Evolutionary conservation across 2,797 vertebrate genomes (phyloP).

Genomic region (Euthynnus affinis): DNA sequence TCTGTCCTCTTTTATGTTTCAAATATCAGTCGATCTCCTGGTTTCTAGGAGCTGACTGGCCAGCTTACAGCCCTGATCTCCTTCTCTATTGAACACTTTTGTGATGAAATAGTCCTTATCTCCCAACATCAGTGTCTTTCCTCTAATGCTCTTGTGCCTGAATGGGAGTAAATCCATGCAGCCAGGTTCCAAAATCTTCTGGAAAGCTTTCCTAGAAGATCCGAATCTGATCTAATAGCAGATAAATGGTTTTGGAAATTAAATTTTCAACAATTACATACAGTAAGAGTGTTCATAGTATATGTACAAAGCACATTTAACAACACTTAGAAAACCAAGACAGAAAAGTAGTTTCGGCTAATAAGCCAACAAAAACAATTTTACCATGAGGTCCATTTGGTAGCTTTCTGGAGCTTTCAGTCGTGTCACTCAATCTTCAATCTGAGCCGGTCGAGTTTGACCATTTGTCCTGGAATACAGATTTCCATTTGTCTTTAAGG

Average conservation of each 20-base stretch:
- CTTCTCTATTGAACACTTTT: background rate
- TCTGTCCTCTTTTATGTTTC: too few relatives aligned
- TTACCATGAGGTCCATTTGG: too few relatives aligned
- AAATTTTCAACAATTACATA: slow-evolving; percentile 1
- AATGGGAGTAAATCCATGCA: background rate
- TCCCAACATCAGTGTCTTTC: too few relatives aligned
- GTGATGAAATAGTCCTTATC: background rate
- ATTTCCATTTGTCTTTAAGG: too few relatives aligned
- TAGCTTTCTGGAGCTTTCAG: too few relatives aligned
- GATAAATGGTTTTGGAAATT: background rate
- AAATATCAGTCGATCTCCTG: background rate
- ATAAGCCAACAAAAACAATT: too few relatives aligned
- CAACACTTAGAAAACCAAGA: background rate
- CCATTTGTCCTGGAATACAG: too few relatives aligned
- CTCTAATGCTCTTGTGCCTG: background rate
- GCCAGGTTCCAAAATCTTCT: background rate
- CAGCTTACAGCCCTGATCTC: background rate
- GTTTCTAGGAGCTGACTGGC: background rate
- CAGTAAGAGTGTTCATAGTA: too few relatives aligned
- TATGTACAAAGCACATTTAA: too few relatives aligned
- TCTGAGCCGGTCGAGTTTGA: too few relatives aligned
- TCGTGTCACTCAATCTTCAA: too few relatives aligned
- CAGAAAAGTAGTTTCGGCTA: background rate
- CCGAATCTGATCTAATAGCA: background rate
- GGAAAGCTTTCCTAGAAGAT: too few relatives aligned